Base-by-base conservation (phyloP, 1,140 invertebrate genomes). In the Drosophila kepulauana region DNA sequence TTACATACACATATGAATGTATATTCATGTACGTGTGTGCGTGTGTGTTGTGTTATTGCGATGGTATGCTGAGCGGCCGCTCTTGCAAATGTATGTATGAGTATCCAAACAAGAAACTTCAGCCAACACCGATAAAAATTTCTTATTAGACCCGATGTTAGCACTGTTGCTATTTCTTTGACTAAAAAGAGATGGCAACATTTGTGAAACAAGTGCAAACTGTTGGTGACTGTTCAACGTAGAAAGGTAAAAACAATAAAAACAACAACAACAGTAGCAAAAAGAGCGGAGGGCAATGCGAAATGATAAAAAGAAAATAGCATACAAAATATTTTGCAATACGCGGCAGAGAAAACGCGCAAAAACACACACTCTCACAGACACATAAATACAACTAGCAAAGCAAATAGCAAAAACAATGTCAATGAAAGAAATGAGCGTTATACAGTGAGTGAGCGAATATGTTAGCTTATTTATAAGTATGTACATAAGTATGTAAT, bases 31-130 rank as follows among this genome's bases (percentile, higher is more conserved):
- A n/a, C n/a, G 3, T 51, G 30, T 56, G 11, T 38, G 52, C 10
- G 3, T 38, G 20, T 11, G 35, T 38, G 30, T 51, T 38, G 49
- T 46, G 56, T 64, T 41, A 72, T 56, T 57, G 33, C 6, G 45
- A 5, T 15, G n/a, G 54, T 57, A 10, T 57, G 54, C 25, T 52
- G 59, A 62, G 56, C 38, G 62, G 20, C 25, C 15, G 49, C 59
- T 48, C 48, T 41, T 54, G 8, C 15, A 10, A 38, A 20, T 57
- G 54, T 57, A 20, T 57, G 54, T 57, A 38, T 78, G 16, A 10
- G 61, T 85, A 66, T 68, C 59, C 72, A 87, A 87, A 89, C 84
- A 85, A 89, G 84, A 82, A 87, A 82, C 84, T 81, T 75, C 81
- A 70, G 63, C 52, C 62, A 78, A 78, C 43, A 82, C 49, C 58